Percentiles rank a stretch among this genome's conserved stretches.
phyloP scores from a whole-genome alignment of 2,113 vertebrate species.

The Sander lucioperca region DNA sequence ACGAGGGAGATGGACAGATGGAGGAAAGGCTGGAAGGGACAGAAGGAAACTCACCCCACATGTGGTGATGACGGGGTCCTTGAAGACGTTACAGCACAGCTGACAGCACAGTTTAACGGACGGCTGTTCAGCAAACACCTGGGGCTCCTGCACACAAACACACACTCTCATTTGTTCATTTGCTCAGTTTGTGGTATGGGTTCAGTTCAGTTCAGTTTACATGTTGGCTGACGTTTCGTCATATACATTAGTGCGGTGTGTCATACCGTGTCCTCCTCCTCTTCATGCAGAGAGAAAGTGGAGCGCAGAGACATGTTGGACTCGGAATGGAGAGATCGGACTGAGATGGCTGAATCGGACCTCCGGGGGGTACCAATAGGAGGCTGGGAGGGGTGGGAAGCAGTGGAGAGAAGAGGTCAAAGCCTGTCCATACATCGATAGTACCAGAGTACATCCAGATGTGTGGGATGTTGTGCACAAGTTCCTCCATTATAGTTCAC shows the following conservation, averaged over 20 bases:
- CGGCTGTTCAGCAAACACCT: conserved; percentile 97
- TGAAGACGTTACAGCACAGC: conserved; percentile 96
- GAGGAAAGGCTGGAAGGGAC: background rate
- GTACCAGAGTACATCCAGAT: background rate
- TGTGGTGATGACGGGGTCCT: conserved; percentile 98
- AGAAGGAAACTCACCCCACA: conserved; percentile 90
- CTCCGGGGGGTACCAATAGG: conserved; percentile 93
- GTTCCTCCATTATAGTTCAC: background rate
- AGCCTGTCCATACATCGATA: background rate
- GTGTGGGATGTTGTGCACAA: background rate
- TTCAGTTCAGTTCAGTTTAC: background rate
- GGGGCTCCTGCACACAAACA: conserved; percentile 87
- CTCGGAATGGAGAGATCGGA: conserved; percentile 96
- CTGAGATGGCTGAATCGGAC: conserved; percentile 96
- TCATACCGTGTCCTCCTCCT: conserved; percentile 96
- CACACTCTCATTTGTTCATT: background rate
- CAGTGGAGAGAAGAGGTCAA: background rate
- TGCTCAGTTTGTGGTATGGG: background rate
- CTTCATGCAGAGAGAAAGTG: conserved; percentile 97
- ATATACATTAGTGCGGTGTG: background rate
- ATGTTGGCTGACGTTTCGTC: background rate
- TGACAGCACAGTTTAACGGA: conserved; percentile 98
- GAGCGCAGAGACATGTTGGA: conserved; percentile 99
- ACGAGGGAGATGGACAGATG: background rate
- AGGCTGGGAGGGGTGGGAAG: conserved; percentile 81